phyloP scores from a whole-genome alignment of 1,140 invertebrate species.

The Drosophila virilis region DNA sequence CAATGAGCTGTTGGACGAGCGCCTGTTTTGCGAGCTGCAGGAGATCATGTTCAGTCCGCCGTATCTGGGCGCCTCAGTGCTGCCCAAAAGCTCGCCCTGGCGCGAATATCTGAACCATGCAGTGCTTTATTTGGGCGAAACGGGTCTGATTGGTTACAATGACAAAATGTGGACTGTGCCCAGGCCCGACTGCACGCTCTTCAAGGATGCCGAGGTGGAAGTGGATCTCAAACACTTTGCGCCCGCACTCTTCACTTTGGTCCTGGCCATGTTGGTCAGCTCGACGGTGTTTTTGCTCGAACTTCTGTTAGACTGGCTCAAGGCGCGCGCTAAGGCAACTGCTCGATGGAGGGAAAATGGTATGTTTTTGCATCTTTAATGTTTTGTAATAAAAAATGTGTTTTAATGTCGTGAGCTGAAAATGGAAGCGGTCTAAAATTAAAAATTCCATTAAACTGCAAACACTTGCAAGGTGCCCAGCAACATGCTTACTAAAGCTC shows the following conservation, averaged over 20 bases:
- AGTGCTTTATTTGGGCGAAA: conserved; percentile 49
- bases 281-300: conserved; percentile 56
- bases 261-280: conserved; percentile 61
- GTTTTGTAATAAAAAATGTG: conserved; percentile 50
- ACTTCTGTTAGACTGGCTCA: conserved; percentile 42
- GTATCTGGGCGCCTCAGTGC: conserved; percentile 31
- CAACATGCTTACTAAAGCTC: conserved; percentile 33
- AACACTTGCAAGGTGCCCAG: conserved; percentile 56
- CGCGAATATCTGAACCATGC: conserved; percentile 60
- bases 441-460: conserved; percentile 79
- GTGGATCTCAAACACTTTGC: conserved; percentile 75
- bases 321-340: not conserved
- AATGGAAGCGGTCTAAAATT: conserved; percentile 39
- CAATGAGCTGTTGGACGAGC: conserved; percentile 50
- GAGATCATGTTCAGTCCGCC: conserved; percentile 60
- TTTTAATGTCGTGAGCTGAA: conserved; percentile 41
- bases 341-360: not conserved
- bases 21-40: conserved; percentile 73
- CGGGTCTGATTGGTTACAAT: conserved; percentile 61
- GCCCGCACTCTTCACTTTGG: conserved; percentile 62
- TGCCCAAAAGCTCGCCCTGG: conserved; percentile 66
- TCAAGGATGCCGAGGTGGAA: conserved; percentile 53
- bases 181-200: conserved; percentile 61
- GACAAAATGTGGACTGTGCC: conserved; percentile 58
- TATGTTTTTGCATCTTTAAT: conserved; percentile 64